These are phyloP conservation scores for Neotoma lepida DNA, from an alignment of 2,113 vertebrate genomes.

Conservation along the genomic window DNA sequence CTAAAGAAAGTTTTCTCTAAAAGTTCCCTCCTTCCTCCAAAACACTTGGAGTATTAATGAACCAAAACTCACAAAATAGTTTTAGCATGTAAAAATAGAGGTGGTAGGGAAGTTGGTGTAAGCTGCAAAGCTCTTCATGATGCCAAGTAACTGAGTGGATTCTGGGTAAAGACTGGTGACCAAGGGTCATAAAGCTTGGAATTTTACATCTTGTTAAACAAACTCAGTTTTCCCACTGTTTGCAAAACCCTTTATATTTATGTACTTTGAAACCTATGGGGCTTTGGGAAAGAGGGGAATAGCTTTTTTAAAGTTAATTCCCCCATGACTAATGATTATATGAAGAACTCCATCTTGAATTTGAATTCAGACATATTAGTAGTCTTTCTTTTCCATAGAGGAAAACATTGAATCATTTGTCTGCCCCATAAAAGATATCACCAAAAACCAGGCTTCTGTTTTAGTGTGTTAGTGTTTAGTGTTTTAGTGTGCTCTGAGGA, in stretches of 20 bases:
- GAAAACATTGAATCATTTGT: neutral
- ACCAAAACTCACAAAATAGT: neutral
- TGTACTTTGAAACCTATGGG: constrained; percentile 42
- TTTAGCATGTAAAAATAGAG: constrained; percentile 22
- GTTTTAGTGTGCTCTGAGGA: neutral
- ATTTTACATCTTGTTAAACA: constrained; percentile 72
- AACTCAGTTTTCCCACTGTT: constrained; percentile 45
- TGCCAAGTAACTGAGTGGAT: constrained; percentile 1
- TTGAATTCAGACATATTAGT: constrained; percentile 36
- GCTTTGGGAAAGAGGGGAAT: constrained; percentile 52
- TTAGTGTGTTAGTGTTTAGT: too few species aligned
- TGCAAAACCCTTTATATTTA: constrained; percentile 54
- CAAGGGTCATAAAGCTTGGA: constrained; percentile 58
- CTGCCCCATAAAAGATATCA: constrained; percentile 31
- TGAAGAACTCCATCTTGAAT: constrained; percentile 27
- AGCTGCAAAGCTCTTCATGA: constrained; percentile 17
- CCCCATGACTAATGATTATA: neutral
- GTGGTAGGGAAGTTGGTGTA: neutral
- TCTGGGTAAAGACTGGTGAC: constrained; percentile 53
- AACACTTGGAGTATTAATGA: constrained; percentile 51
- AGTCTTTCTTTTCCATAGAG: constrained; percentile 28
- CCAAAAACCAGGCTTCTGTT: constrained; percentile 21
- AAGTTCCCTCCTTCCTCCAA: constrained; percentile 15
- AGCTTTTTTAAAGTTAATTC: constrained; percentile 58
- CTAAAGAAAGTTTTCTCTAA: neutral